Base-by-base conservation (phyloP, 1,140 invertebrate species). In the Aricia agestis region DNA sequence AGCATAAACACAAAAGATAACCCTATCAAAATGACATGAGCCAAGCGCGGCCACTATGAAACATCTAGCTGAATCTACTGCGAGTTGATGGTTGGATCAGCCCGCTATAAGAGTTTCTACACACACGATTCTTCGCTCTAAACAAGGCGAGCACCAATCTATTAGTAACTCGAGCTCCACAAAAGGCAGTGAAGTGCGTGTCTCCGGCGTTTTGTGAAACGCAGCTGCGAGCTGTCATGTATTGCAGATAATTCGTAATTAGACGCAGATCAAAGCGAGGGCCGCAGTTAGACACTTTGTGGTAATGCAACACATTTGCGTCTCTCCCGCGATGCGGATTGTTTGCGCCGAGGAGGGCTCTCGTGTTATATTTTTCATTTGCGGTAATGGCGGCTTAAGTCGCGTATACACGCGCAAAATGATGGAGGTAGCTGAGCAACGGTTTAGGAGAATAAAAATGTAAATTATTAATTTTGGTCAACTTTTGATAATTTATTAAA, bases 291-390 rank as follows among this genome's bases (percentile, higher is more conserved):
- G 19, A 63, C 59, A 63, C 59, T 19, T 25, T 63, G 45, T 52
- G 45, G 45, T 52, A 52, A 52, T 52, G 45, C 45, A 52, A 52
- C 18, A 18, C 59, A 63, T 63, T 63, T 63, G 58, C 58, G 59
- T 31, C 18, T 63, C 59, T 63, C 19, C 59, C 10, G 59, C 18
- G 59, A 63, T 63, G 10, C 59, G 59, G 59, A 25, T 63, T 63
- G 59, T 63, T 63, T 25, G 18, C 59, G 18, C 59, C 59, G 18
- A 7, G 17, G 6, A 63, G 59, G 59, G 59, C 59, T 25, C 59
- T 63, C 11, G 59, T 63, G 59, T n/a, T 18, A 63, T 63, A 63
- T 63, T 63, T 63, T 17, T 58, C 45, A 58, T 18, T 32, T 69
- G 59, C 25, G 18, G 71, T 65, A 63, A 68, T 58, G 58, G 13